phyloP scores from a whole-genome alignment of 1,140 invertebrate species.

The Drosophila sp. region DNA sequence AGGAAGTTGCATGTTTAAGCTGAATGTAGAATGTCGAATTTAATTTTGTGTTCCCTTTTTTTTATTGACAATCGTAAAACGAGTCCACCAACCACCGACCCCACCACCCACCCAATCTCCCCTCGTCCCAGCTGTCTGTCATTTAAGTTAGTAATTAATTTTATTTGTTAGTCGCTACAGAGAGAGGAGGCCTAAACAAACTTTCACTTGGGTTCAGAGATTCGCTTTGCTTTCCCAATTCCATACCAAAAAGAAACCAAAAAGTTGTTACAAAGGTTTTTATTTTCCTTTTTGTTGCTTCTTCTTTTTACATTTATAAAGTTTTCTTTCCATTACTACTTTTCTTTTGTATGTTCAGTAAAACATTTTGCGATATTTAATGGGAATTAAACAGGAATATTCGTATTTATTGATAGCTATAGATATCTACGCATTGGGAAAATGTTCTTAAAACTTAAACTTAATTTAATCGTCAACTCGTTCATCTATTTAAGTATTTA shows the following conservation, averaged over 20 bases:
- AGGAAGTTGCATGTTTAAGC: conserved; percentile 10
- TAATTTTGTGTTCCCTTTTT: conserved; percentile 8
- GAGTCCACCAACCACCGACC: background rate
- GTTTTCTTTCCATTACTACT: background rate
- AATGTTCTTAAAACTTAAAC: background rate
- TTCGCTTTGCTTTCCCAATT: background rate
- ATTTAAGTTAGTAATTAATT: conserved; percentile 23
- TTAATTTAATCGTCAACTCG: background rate
- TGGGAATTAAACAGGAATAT: background rate
- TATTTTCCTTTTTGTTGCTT: background rate
- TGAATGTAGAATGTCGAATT: conserved; percentile 3
- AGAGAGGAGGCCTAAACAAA: conserved; percentile 9
- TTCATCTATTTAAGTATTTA: background rate
- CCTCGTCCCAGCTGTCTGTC: background rate
- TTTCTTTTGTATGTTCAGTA: background rate
- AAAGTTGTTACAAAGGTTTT: conserved; percentile 5
- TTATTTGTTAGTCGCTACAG: conserved; percentile 16
- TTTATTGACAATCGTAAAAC: conserved; percentile 16
- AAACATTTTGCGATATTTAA: background rate
- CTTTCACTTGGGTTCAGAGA: conserved; percentile 1
- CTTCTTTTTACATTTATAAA: background rate
- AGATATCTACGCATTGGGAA: background rate
- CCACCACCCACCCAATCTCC: background rate
- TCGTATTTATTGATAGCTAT: background rate
- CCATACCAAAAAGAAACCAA: background rate